Base-by-base conservation (phyloP, 2,797 vertebrate genomes). In the Sebastes vulpes region DNA sequence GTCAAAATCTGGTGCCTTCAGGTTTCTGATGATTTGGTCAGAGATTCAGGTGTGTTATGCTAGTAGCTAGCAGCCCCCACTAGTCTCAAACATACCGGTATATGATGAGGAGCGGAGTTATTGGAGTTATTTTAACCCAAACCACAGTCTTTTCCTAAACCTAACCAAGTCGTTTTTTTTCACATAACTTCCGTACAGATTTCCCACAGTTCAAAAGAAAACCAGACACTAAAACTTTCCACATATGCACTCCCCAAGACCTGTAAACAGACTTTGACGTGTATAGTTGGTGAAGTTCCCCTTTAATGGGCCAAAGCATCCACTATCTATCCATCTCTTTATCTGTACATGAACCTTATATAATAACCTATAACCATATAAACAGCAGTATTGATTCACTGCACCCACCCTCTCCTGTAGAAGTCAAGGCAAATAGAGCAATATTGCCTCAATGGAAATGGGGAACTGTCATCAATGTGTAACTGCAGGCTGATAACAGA, bases 381-480 rank as follows among this genome's bases (percentile, higher is more conserved):
- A 18, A 38, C 71, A 76, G 72, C 28, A 57, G 54, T 82, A 74
- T 75, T 70, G 76, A 87, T 88, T 87, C 71, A 52, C 23, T 78
- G 21, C 54, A 29, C 10, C 18, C 29, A 3, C 57, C n/a, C 50
- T 73, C 60, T 61, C 58, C 32, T 52, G 29, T 42, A 78, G 71
- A 79, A 85, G 83, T 81, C 77, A 79, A 80, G 72, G 58, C 77
- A 61, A 93, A 92, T 77, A 87, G 73, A 77, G 80, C 73, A 79
- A 88, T 91, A 84, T 87, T 81, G 75, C 77, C 72, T 79, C 75
- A 75, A 42, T 93, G 61, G 59, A 91, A 94, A 94, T 73, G 63
- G 77, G 84, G 89, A 93, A 92, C 85, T 84, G 82, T 89, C 87
- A 95, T 95, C 90, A 95, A 95, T 94, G 94, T 95, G 89, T 95